Conservation (phyloP, 2,113 vertebrate species). For the Brevimyrus niger region DNA sequence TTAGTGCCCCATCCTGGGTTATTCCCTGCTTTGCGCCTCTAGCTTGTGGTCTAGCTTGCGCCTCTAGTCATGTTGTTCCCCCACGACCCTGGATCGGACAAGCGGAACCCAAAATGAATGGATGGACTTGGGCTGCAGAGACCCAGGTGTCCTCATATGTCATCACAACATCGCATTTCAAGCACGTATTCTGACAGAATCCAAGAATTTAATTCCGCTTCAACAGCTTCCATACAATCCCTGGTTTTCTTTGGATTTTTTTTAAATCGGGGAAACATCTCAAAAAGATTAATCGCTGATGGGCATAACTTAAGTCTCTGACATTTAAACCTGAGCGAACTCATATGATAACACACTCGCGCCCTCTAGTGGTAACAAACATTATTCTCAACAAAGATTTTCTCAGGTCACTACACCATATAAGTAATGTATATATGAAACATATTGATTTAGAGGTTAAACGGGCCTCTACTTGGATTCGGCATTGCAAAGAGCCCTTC, state of each 20-base stretch:
- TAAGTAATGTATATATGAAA: neutral
- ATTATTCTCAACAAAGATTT: neutral
- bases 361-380: neutral
- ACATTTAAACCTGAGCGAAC: neutral
- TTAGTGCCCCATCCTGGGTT: neutral
- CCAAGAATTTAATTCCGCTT: neutral
- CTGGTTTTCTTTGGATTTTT: neutral
- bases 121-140: neutral
- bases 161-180: neutral
- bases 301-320: neutral
- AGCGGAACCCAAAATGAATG: neutral
- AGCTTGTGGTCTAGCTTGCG: no score
- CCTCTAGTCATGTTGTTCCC: no score
- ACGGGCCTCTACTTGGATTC: neutral
- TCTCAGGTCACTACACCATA: neutral
- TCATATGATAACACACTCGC: neutral
- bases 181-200: neutral
- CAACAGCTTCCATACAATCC: neutral
- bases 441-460: neutral
- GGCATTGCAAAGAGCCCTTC: neutral
- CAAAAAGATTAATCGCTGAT: neutral
- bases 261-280: neutral
- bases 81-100: neutral
- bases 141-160: neutral
- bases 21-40: neutral